Conservation (phyloP, 1,140 invertebrate species). For the Leptoteleia sp. region DNA sequence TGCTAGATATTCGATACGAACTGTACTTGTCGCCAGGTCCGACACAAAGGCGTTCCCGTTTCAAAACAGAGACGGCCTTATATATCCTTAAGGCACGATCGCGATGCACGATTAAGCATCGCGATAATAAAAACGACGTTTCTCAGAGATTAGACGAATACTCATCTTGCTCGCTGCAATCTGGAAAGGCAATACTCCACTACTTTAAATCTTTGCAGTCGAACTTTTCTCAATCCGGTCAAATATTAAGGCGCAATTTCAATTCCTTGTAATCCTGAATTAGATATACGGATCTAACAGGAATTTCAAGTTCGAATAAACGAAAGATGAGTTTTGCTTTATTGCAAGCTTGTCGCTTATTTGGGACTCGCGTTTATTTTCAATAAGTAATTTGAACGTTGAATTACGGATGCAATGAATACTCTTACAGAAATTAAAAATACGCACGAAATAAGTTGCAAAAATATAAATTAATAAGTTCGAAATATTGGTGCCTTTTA, state of each 20-base stretch:
- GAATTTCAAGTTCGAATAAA: neutral
- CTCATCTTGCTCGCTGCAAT: conserved; percentile 7
- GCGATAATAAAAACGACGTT: conserved; percentile 48
- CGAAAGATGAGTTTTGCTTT: neutral
- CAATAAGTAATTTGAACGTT: too few species aligned
- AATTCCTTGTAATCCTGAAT: neutral
- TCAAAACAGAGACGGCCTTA: conserved; percentile 38
- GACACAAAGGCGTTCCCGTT: conserved; percentile 45
- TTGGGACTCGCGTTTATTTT: too few species aligned
- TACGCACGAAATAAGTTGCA: too few species aligned
- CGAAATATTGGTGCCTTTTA: too few species aligned
- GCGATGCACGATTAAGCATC: conserved; percentile 53
- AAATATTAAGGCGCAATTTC: conserved; percentile 28
- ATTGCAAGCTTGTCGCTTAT: conserved; percentile 3
- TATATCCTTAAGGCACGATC: conserved; percentile 58
- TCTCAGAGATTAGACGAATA: conserved; percentile 29
- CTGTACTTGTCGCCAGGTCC: conserved; percentile 33
- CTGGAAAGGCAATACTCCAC: conserved; percentile 8
- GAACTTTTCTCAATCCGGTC: conserved; percentile 11
- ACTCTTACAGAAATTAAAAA: too few species aligned
- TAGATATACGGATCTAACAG: neutral
- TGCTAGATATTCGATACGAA: conserved; percentile 50
- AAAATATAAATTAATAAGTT: too few species aligned
- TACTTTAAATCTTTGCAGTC: conserved; percentile 6
- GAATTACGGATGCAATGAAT: too few species aligned